A percentile compares a stretch with the other conserved stretches of the same genome.
phyloP scores from a whole-genome alignment of 1,140 invertebrate genomes.

The Drosophila insularis region DNA sequence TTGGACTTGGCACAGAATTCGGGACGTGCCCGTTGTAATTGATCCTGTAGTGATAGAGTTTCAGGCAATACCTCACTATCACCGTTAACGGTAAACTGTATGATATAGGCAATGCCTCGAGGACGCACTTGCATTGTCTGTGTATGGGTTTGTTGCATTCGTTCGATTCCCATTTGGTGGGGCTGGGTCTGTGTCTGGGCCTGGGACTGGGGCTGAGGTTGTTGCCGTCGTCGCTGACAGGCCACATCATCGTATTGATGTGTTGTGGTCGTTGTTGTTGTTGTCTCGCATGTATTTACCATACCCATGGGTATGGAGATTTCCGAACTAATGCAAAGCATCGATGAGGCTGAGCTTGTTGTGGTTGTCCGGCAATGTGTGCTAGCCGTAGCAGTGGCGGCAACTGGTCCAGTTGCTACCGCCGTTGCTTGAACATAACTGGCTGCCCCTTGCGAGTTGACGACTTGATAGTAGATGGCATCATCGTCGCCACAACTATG shows the following conservation, averaged over 20 bases:
- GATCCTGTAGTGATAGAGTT: conserved; percentile 59
- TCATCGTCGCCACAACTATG: conserved; percentile 23
- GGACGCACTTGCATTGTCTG: conserved; percentile 49
- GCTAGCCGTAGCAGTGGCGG: not conserved
- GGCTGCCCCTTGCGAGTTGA: conserved; percentile 15
- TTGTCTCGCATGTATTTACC: conserved; percentile 52
- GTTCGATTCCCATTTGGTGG: not conserved
- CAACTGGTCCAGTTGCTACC: not conserved
- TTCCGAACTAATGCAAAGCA: conserved; percentile 73
- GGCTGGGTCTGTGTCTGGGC: too few species aligned
- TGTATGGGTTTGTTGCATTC: not conserved
- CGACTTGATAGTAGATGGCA: conserved; percentile 36
- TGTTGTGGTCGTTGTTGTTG: conserved; percentile 68
- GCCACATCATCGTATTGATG: conserved; percentile 79
- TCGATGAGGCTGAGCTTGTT: conserved; percentile 48
- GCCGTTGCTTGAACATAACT: conserved; percentile 31
- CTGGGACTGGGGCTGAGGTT: not conserved
- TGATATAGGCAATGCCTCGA: conserved; percentile 53
- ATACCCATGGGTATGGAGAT: conserved; percentile 74
- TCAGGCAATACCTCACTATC: conserved; percentile 19
- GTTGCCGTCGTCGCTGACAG: not conserved
- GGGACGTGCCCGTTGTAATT: conserved; percentile 65
- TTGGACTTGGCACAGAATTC: conserved; percentile 69
- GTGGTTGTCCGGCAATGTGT: conserved; percentile 23
- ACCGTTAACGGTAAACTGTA: conserved; percentile 41